phyloP scores from a whole-genome alignment of 2,797 vertebrate species.

The Gila robusta region DNA sequence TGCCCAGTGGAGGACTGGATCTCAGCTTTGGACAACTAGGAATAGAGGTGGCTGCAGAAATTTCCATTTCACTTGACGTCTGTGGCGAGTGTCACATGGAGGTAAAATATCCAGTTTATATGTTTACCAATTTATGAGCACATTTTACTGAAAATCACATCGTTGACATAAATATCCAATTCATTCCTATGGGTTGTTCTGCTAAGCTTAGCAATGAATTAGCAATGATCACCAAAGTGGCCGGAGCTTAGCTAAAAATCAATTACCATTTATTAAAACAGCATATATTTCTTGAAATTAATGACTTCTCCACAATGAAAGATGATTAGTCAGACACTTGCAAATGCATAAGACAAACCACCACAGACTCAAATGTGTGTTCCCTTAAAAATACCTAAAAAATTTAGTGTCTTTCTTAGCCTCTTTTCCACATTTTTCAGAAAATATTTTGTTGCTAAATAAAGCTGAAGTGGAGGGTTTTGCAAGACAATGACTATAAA shows the following conservation, averaged over 20 bases:
- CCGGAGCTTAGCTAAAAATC: not conserved
- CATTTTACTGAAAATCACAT: not conserved
- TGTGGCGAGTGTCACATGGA: not conserved
- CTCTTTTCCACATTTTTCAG: not conserved
- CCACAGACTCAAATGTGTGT: not conserved
- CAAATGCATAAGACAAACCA: not conserved
- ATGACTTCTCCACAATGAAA: not conserved
- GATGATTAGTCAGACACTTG: not conserved
- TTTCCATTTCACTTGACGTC: constrained; percentile 24
- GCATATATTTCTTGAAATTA: not conserved
- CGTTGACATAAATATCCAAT: not conserved
- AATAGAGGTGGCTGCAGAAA: not conserved
- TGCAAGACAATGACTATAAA: not conserved
- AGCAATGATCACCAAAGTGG: not conserved
- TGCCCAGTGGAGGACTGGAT: not conserved
- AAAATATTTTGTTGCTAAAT: not conserved
- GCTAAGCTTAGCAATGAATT: not conserved
- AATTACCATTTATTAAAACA: not conserved
- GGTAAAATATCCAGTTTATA: not conserved
- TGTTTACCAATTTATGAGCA: not conserved
- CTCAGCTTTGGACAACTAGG: not conserved
- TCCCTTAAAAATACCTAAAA: not conserved
- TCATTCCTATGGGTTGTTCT: not conserved
- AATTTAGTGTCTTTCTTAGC: too few species aligned
- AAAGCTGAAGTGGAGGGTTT: not conserved